Percentiles rank a stretch among this genome's conserved stretches.
Conservation (phyloP, 2,113 vertebrate species). For the Pandion haliaetus region DNA sequence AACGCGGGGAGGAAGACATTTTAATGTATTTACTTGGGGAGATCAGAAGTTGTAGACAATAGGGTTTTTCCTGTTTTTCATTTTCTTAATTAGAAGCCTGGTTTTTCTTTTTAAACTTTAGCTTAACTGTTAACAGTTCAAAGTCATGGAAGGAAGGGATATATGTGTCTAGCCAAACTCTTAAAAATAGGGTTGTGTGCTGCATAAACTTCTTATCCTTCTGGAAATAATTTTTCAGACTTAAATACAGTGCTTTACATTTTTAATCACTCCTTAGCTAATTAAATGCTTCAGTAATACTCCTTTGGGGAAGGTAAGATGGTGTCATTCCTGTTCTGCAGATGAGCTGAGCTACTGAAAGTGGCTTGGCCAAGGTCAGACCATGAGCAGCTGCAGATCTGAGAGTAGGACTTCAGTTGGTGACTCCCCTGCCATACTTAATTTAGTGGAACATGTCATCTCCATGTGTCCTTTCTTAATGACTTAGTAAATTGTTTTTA, state of each 20-base stretch:
- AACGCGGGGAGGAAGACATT: neutral
- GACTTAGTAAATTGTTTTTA: neutral
- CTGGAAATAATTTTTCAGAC: neutral
- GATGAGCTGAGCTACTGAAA: neutral
- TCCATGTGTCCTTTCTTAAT: neutral
- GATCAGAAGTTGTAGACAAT: neutral
- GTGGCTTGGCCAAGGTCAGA: neutral
- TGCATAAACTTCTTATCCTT: neutral
- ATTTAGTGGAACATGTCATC: neutral
- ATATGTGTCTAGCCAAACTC: neutral
- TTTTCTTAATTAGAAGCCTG: neutral
- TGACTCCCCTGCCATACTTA: neutral
- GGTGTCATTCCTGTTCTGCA: neutral
- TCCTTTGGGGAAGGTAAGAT: neutral
- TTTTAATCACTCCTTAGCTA: constrained; percentile 55
- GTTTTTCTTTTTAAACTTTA: neutral
- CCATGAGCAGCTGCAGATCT: neutral
- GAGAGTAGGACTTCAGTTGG: neutral
- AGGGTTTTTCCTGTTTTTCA: neutral
- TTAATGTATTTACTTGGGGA: neutral
- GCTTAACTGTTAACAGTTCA: neutral
- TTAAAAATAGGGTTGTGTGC: neutral
- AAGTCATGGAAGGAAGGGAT: neutral
- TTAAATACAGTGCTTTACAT: constrained; percentile 20
- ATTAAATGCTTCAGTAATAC: neutral